phyloP scores from a whole-genome alignment of 1,140 invertebrate species.

The Trachymyrmex septentrionalis region DNA sequence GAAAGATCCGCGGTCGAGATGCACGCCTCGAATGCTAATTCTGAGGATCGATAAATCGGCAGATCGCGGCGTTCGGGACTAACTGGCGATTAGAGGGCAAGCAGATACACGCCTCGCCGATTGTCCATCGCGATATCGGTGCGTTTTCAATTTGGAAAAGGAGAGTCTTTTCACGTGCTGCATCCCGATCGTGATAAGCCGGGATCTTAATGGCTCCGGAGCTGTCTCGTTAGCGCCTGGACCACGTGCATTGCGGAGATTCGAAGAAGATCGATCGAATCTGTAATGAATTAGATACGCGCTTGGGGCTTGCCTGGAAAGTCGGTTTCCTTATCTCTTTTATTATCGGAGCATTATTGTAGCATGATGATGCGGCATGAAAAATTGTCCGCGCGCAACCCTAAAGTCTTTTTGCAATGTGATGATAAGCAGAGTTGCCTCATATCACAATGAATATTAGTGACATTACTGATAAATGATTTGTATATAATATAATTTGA shows the following conservation, averaged over 20 bases:
- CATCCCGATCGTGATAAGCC: slow-evolving; percentile 70
- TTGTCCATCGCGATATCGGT: slow-evolving; percentile 56
- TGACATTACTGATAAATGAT: background rate
- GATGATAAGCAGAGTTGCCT: background rate
- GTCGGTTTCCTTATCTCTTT: slow-evolving; percentile 8
- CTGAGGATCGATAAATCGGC: slow-evolving; percentile 74
- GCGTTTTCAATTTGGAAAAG: slow-evolving; percentile 79
- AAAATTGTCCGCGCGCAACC: slow-evolving; percentile 6
- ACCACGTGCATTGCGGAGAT: slow-evolving; percentile 23
- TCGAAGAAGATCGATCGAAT: slow-evolving; percentile 58
- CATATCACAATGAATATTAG: background rate
- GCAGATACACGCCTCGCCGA: slow-evolving; percentile 39
- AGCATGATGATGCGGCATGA: background rate
- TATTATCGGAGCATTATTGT: slow-evolving; percentile 11
- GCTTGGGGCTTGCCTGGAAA: slow-evolving; percentile 45
- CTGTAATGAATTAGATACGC: slow-evolving; percentile 56
- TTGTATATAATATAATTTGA: background rate
- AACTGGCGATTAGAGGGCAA: slow-evolving; percentile 74
- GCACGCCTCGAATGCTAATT: slow-evolving; percentile 81
- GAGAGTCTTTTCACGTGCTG: slow-evolving; percentile 57
- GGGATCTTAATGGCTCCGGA: slow-evolving; percentile 58
- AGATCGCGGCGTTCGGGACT: slow-evolving; percentile 67
- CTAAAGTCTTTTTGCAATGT: background rate
- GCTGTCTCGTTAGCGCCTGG: slow-evolving; percentile 70
- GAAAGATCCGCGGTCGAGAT: slow-evolving; percentile 69